phyloP scores from a whole-genome alignment of 2,888 invertebrate genomes.

The Globia sparganii region DNA sequence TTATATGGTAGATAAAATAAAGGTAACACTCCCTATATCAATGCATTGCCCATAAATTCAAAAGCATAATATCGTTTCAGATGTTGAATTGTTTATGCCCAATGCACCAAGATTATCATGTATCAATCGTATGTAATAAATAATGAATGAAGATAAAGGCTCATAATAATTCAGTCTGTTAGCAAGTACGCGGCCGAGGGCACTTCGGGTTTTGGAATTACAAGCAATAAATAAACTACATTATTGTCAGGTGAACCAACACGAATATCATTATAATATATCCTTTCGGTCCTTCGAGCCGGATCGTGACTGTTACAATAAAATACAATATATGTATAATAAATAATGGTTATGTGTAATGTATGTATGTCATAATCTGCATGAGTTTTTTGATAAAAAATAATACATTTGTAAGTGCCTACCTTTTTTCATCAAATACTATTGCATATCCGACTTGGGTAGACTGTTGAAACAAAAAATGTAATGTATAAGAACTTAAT shows the following conservation, averaged over 20 bases:
- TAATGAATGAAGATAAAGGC: background rate
- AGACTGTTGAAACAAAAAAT: too few species aligned
- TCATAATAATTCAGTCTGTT: constrained; percentile 1
- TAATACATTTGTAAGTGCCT: too few species aligned
- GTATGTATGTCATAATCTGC: too few species aligned
- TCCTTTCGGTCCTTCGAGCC: background rate
- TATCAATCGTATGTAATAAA: background rate
- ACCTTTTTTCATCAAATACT: too few species aligned
- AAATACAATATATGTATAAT: too few species aligned
- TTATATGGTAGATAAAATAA: background rate
- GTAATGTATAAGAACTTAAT: too few species aligned
- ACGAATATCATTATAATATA: too few species aligned
- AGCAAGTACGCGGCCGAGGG: too few species aligned
- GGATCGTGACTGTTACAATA: background rate
- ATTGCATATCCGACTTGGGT: too few species aligned
- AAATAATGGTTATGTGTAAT: too few species aligned
- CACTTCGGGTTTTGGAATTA: background rate
- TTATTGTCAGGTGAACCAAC: too few species aligned
- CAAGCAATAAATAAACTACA: background rate
- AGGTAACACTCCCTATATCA: background rate
- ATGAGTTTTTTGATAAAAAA: too few species aligned
- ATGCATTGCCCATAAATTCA: background rate
- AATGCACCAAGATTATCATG: background rate
- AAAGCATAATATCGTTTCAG: background rate
- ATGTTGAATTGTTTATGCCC: constrained; percentile 5